Evolutionary conservation across 2,113 vertebrate genomes (phyloP), one percentile per base, ranked within the genome.

Genomic region (Buteo buteo): DNA sequence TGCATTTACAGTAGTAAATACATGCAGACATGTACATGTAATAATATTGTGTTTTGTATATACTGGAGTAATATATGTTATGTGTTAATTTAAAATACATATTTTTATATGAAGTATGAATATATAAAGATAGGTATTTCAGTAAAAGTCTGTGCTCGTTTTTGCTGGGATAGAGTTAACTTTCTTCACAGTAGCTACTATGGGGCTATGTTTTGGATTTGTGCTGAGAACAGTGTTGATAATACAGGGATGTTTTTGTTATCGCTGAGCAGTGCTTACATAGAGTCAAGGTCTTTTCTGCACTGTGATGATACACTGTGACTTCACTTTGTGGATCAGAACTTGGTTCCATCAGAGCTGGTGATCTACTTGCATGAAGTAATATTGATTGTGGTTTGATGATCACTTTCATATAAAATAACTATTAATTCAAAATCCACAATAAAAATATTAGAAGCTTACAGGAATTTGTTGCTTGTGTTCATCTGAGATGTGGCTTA

Each of bases 11-110:
- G 28, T 44, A 32, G 44, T 62, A 32, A 52, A 42, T 49, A 20
- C 2, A 3, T n/a, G 7, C 9, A 4, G 5, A 3, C 7, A 3
- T 38, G 5, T 24, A 29, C 19, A 1, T 6, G 13, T 26, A 22
- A 11, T 29, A n/a, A 26, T 24, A 32, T 0, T 45, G 40, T 54
- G 13, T 6, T 52, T 74, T 70, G 3, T 31, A 0, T 26, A 1
- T 40, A 24, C 29, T 65, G 45, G 20, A 69, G 24, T 50, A 34
- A 18, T 20, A 14, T 10, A 22, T 38, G 20, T 70, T 77, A 4
- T 17, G 18, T 73, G 52, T 34, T 34, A 2, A 34, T 58, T 58
- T 52, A 54, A 65, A 80, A 28, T 8, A 22, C 4, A 3, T 32
- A 16, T 10, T 28, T 59, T 31, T 65, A 55, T 49, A n/a, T 24